Evolutionary conservation across 1,140 invertebrate species (phyloP), one percentile per base, ranked within the genome.

Genomic region (Aphidius ervi): DNA sequence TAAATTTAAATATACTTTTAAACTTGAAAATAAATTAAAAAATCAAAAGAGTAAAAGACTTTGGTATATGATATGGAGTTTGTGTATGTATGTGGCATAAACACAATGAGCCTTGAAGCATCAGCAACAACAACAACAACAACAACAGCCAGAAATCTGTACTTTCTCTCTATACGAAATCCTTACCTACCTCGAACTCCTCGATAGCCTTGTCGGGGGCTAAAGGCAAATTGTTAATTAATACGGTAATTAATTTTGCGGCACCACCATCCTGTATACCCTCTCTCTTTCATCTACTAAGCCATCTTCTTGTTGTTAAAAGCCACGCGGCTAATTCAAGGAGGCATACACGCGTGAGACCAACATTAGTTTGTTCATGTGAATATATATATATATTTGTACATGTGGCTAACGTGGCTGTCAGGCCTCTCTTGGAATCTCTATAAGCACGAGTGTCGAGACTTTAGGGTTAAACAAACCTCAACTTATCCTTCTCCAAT

Each of bases 211-310:
- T 72, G 67, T 68, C 52, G 60, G 61, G 4, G 39, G 52, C 42
- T 54, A 42, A 42, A 54, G 61, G 62, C 65, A 72, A 72, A 71
- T 73, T 74, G 73, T 73, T 73, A 73, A 74, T 73, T 73, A 74
- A 71, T 72, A 61, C 65, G 56, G 58, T 73, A 74, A 74, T 74
- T 74, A 72, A 74, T 74, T 74, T 70, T 71, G 66, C 64, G 67
- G 64, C 61, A 49, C 61, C 46, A 47, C 16, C 16, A 16, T 16
- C 16, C 16, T 16, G 16, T 16, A 16, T 50, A 56, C 64, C 68
- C 66, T 16, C 41, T 41, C 40, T 31, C 23, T 31, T 31, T 31
- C 23, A 31, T 31, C 23, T 31, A 31, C 23, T 31, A 31, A 31
- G 4, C 23, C 23, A 31, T 31, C 23, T 31, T 31, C 2, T 31